A percentile compares a stretch with the other conserved stretches of the same genome.
Evolutionary conservation across 2,888 invertebrate species (phyloP).

Genomic region (Drosophila meridionalis): DNA sequence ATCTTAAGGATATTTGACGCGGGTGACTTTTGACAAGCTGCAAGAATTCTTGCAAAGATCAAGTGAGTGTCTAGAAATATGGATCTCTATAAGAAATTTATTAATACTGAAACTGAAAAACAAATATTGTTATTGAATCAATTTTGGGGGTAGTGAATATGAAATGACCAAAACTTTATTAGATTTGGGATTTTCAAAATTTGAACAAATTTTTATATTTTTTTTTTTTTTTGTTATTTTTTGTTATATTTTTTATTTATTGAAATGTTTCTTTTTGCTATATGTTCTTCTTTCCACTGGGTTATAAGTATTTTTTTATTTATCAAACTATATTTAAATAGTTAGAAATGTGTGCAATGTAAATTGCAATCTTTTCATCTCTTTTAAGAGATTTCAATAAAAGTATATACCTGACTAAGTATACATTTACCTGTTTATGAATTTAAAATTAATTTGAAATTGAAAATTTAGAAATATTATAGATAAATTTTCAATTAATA

Average conservation of each 20-base stretch:
- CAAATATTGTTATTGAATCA: not conserved
- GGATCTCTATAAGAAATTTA: not conserved
- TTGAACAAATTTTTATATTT: too few relatives aligned
- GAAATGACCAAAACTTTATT: not conserved
- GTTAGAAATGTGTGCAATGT: not conserved
- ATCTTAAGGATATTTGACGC: conserved; percentile 67
- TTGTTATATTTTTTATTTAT: not conserved
- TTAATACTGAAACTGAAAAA: not conserved
- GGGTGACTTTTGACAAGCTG: conserved; percentile 42
- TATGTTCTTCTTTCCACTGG: not conserved
- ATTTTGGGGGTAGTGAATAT: not conserved
- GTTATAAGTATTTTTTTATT: not conserved
- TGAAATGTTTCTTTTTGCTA: not conserved
- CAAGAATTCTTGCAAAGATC: conserved; percentile 36
- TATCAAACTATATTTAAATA: not conserved
- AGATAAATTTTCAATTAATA: not conserved
- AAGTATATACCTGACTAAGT: not conserved
- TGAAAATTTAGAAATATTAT: not conserved
- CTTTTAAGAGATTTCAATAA: not conserved
- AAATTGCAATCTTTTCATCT: not conserved
- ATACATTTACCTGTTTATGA: not conserved
- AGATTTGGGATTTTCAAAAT: not conserved
- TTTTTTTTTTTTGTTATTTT: not conserved
- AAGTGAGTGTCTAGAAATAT: conserved; percentile 56
- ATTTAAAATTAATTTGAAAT: not conserved